Conservation (phyloP, 1,140 invertebrate genomes). For the Asbolus verrucosus region DNA sequence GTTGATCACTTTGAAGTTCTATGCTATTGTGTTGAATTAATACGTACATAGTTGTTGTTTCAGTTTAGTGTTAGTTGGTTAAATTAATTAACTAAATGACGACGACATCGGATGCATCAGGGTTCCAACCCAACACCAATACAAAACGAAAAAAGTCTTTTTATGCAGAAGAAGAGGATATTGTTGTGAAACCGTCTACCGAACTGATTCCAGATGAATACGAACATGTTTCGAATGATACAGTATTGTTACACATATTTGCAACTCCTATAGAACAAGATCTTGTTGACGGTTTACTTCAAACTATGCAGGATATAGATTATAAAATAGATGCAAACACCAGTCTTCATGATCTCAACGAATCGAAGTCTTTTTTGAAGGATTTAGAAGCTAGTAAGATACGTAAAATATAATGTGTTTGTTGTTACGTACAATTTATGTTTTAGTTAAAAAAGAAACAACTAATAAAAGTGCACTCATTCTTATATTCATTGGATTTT, state of each 20-base stretch:
- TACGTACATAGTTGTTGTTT: too few species aligned
- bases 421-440: background rate
- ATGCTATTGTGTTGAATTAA: too few species aligned
- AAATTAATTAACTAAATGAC: too few species aligned
- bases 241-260: slow-evolving; percentile 51
- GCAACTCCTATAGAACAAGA: background rate
- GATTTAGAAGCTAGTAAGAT: slow-evolving; percentile 2
- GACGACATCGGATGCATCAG: background rate
- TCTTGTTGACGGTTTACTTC: background rate
- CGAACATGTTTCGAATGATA: slow-evolving; percentile 40
- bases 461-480: slow-evolving; percentile 2
- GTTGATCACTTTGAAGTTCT: too few species aligned
- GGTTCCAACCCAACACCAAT: background rate
- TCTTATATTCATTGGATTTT: slow-evolving; percentile 2
- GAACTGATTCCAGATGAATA: slow-evolving; percentile 58
- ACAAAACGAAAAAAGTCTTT: slow-evolving; percentile 17
- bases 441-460: slow-evolving; percentile 2
- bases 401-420: background rate
- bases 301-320: background rate
- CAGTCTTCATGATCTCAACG: slow-evolving; percentile 8
- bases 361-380: background rate
- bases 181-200: slow-evolving; percentile 49
- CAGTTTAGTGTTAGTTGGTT: slow-evolving; percentile 69
- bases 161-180: slow-evolving; percentile 22
- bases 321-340: background rate